Evolutionary conservation across 2,888 invertebrate genomes (phyloP).

Genomic region (Dicranocentrus wangi): DNA sequence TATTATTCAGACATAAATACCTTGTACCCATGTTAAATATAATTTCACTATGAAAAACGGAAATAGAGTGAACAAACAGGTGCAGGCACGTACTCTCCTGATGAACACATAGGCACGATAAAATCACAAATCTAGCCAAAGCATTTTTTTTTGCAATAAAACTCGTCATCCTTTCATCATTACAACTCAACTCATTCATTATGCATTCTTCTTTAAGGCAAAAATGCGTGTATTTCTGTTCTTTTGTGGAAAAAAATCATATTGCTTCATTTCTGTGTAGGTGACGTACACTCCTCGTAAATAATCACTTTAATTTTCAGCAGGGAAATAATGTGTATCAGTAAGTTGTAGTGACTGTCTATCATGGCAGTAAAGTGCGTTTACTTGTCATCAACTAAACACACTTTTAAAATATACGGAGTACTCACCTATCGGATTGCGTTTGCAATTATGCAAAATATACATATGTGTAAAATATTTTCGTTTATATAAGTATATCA

Average conservation of each 20-base stretch:
- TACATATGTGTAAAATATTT: too few relatives aligned
- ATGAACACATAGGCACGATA: constrained; percentile 10
- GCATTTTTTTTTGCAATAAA: constrained; percentile 13
- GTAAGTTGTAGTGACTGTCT: neutral
- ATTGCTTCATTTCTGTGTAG: constrained; percentile 18
- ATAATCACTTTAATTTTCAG: too few relatives aligned
- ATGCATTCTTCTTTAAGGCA: neutral
- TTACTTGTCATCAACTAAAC: constrained; percentile 26
- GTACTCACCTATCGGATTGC: too few relatives aligned
- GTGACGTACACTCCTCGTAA: neutral
- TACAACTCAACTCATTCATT: neutral
- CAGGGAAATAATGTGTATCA: too few relatives aligned
- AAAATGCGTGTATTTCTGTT: constrained; percentile 1
- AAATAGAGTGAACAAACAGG: constrained; percentile 14
- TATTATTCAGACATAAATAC: neutral
- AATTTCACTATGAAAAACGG: constrained; percentile 1
- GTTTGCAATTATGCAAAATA: too few relatives aligned
- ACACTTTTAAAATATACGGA: too few relatives aligned
- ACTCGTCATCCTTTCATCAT: constrained; percentile 13
- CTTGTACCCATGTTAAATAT: constrained; percentile 7
- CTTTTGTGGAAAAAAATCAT: neutral
- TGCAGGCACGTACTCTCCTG: constrained; percentile 19
- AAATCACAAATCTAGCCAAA: constrained; percentile 1
- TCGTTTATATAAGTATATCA: neutral
- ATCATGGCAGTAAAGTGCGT: constrained; percentile 17